phyloP scores from a whole-genome alignment of 2,113 vertebrate species.

The Copsychus sechellarum region DNA sequence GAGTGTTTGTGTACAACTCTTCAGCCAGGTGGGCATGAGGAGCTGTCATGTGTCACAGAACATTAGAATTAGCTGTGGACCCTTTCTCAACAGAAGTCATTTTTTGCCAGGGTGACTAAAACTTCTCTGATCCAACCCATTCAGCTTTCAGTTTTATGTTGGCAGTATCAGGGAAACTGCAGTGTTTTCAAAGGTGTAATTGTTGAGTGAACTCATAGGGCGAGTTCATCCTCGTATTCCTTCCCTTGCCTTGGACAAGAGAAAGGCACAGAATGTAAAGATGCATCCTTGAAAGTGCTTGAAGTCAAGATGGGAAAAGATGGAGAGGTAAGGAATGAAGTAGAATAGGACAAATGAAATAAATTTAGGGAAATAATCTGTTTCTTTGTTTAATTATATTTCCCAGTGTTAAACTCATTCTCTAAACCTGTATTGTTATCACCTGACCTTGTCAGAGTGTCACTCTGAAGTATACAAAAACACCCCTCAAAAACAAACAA shows the following conservation, averaged over 20 bases:
- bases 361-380: background rate
- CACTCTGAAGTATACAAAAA: background rate
- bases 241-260: background rate
- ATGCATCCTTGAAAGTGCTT: background rate
- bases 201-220: background rate
- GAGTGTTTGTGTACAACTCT: background rate
- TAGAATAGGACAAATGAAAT: background rate
- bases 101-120: constrained; percentile 32
- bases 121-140: background rate
- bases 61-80: background rate
- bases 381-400: background rate
- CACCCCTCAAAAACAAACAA: accelerated
- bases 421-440: background rate
- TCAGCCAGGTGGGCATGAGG: background rate
- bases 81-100: background rate
- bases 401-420: background rate
- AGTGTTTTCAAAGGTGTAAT: constrained; percentile 38
- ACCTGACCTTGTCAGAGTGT: background rate
- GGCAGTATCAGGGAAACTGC: background rate
- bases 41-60: background rate
- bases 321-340: background rate
- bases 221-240: constrained; percentile 1
- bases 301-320: background rate
- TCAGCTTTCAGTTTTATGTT: constrained; percentile 41
- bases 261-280: background rate